phyloP scores from a whole-genome alignment of 2,888 invertebrate species.

The Drosophila parthenogenetica region DNA sequence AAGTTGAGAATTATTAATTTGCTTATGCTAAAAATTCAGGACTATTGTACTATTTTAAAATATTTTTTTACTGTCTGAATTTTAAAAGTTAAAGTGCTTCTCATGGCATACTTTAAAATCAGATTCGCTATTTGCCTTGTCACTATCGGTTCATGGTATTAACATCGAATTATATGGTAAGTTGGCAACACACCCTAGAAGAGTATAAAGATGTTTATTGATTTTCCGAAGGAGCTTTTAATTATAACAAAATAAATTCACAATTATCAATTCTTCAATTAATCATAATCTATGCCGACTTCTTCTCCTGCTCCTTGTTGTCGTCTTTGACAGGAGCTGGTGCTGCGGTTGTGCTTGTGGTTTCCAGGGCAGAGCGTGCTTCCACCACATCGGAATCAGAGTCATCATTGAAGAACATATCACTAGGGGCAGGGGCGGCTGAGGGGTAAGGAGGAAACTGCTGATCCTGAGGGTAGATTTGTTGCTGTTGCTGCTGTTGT shows the following conservation, averaged over 20 bases:
- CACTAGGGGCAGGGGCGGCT: constrained; percentile 39
- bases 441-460: constrained; percentile 72
- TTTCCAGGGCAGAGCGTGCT: constrained; percentile 65
- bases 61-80: no score
- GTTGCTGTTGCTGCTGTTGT: constrained; percentile 47
- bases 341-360: constrained; percentile 55
- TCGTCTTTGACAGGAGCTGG: constrained; percentile 67
- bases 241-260: constrained; percentile 25
- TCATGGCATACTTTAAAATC: neutral
- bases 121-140: no score
- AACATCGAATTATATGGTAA: neutral
- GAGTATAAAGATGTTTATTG: neutral
- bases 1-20: neutral
- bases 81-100: neutral
- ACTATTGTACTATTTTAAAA: no score
- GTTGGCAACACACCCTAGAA: neutral
- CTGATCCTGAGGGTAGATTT: constrained; percentile 68
- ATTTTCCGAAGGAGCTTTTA: constrained; percentile 20
- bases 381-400: constrained; percentile 80
- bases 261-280: constrained; percentile 9
- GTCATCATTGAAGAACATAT: constrained; percentile 18
- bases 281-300: constrained; percentile 50
- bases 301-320: constrained; percentile 46
- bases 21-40: neutral
- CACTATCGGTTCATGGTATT: no score